Percentiles rank a stretch among this genome's conserved stretches.
Conservation (phyloP, 2,797 vertebrate genomes). For the Tangara arthus region DNA sequence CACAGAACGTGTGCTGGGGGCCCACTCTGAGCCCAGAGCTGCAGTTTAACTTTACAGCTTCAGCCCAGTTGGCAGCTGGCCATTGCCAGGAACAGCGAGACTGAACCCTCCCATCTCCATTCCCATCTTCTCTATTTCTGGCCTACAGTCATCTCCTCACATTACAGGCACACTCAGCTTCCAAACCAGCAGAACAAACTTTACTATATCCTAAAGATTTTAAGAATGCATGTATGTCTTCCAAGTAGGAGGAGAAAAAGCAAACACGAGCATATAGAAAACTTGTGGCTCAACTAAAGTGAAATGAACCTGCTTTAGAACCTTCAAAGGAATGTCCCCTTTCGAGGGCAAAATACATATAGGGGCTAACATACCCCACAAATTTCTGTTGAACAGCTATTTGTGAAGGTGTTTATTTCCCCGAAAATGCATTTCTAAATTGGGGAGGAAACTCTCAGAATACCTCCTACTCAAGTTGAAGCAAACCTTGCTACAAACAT, state of each 20-base stretch:
- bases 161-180: not conserved
- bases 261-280: not conserved
- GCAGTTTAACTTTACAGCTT: not conserved
- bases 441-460: not conserved
- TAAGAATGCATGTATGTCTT: not conserved
- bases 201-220: not conserved
- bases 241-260: not conserved
- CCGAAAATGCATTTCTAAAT: not conserved
- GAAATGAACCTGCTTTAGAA: not conserved
- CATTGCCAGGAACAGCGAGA: not conserved
- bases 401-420: not conserved
- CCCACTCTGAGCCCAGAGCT: fast-evolving
- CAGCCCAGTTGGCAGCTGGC: not conserved
- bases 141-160: not conserved
- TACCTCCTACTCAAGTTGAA: not conserved
- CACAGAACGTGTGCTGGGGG: not conserved
- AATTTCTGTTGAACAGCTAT: not conserved
- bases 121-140: not conserved
- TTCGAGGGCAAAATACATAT: not conserved
- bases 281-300: not conserved
- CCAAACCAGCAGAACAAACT: not conserved
- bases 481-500: not conserved
- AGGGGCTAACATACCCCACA: not conserved
- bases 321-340: not conserved
- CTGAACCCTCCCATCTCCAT: not conserved